Conservation (phyloP, 1,140 invertebrate species). For the Hypsibius dujardini region DNA sequence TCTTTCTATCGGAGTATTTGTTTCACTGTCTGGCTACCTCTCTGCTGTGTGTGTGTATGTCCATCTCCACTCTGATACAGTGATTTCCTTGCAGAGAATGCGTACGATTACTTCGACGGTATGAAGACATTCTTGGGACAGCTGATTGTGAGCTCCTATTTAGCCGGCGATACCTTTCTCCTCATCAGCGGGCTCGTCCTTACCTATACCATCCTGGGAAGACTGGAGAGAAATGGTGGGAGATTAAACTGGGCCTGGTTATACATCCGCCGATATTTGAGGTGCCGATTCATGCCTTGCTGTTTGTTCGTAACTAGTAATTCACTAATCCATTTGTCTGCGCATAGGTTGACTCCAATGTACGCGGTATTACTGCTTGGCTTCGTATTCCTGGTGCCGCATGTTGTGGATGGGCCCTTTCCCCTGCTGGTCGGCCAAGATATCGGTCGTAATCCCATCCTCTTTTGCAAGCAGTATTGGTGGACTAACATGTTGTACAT, state of each 20-base stretch:
- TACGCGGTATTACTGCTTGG: background rate
- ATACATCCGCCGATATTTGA: background rate
- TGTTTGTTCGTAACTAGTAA: background rate
- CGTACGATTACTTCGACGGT: background rate
- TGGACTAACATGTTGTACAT: slow-evolving; percentile 36
- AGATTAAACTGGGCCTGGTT: background rate
- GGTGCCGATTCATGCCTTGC: background rate
- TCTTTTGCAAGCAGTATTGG: slow-evolving; percentile 32
- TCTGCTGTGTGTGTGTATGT: too few relatives aligned
- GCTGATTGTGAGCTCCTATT: background rate
- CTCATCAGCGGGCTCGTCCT: background rate
- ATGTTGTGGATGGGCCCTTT: background rate
- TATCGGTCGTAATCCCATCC: slow-evolving; percentile 13
- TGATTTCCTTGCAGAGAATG: background rate
- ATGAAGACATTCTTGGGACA: background rate
- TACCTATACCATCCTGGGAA: background rate
- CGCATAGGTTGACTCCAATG: background rate
- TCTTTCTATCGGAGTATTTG: too few relatives aligned
- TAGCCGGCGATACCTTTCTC: background rate
- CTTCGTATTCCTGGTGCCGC: background rate
- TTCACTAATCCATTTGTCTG: background rate
- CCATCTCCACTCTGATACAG: too few relatives aligned
- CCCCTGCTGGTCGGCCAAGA: background rate
- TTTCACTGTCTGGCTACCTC: too few relatives aligned
- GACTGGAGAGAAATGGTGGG: background rate